Evolutionary conservation across 2,797 vertebrate genomes (phyloP).

Genomic region (Heterohyrax brucei): DNA sequence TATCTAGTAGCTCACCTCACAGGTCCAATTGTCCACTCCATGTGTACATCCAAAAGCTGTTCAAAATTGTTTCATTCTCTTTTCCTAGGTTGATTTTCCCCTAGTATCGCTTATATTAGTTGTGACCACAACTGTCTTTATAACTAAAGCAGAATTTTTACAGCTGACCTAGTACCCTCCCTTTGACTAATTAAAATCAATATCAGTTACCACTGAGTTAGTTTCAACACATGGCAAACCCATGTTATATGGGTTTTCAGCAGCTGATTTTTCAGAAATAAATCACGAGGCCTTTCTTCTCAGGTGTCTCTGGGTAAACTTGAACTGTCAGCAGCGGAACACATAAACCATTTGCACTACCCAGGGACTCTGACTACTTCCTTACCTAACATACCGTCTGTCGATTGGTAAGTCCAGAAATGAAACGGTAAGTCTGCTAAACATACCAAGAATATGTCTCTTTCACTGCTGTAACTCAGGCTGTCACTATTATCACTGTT

Average conservation of each 20-base stretch:
- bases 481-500: no score
- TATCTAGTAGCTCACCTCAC: background rate
- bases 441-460: background rate
- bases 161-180: background rate
- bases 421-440: background rate
- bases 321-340: background rate
- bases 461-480: background rate
- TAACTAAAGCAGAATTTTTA: background rate
- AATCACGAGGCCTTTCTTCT: background rate
- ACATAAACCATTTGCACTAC: no score
- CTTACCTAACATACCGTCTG: background rate
- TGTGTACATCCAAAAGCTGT: background rate
- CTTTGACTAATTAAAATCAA: background rate
- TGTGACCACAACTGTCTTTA: background rate
- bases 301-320: background rate
- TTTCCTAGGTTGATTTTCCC: background rate
- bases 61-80: background rate
- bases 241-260: background rate
- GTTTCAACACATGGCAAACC: background rate
- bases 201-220: background rate
- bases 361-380: background rate
- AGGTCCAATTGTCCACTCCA: background rate
- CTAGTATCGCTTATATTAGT: background rate
- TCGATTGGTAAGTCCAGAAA: background rate
- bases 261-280: background rate